These are phyloP conservation scores for Micrasema longulum DNA, from an alignment of 1,140 invertebrate species.

Conservation along the genomic window DNA sequence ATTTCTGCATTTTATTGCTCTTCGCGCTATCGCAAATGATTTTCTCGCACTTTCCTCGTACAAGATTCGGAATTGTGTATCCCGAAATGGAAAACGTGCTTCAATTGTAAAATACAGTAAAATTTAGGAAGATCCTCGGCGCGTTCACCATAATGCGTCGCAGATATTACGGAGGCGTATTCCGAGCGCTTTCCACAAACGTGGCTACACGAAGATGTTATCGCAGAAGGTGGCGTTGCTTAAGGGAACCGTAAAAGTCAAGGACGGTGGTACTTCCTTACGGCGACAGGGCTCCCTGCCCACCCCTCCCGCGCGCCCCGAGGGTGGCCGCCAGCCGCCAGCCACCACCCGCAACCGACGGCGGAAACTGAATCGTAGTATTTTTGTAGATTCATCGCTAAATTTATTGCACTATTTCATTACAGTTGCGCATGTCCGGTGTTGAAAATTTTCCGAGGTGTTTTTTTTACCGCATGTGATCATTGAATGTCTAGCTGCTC, in stretches of 20 bases:
- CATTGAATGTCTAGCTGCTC: too few relatives aligned
- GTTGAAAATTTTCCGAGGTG: too few relatives aligned
- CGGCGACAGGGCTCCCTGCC: constrained; percentile 26
- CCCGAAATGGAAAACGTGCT: constrained; percentile 35
- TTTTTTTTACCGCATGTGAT: too few relatives aligned
- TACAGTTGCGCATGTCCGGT: background rate
- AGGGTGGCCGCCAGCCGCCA: background rate
- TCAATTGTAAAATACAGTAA: constrained; percentile 34
- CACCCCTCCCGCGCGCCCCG: background rate
- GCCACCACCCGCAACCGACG: background rate
- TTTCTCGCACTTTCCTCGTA: constrained; percentile 17
- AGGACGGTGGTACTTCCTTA: constrained; percentile 43
- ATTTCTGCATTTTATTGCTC: constrained; percentile 29
- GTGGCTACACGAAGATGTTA: constrained; percentile 36
- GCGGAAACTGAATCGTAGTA: constrained; percentile 25
- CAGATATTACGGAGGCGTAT: constrained; percentile 32
- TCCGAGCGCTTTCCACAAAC: constrained; percentile 32
- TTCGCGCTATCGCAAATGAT: constrained; percentile 15
- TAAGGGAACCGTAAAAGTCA: constrained; percentile 42
- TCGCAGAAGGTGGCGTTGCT: constrained; percentile 23
- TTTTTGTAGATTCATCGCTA: constrained; percentile 22
- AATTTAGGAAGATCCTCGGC: constrained; percentile 27
- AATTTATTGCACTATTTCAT: constrained; percentile 16
- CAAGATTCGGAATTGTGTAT: constrained; percentile 25
- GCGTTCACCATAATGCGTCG: constrained; percentile 35